Evolutionary conservation across 1,140 invertebrate species (phyloP), one percentile per base, ranked within the genome.

Genomic region (Dufourea novaeangliae): DNA sequence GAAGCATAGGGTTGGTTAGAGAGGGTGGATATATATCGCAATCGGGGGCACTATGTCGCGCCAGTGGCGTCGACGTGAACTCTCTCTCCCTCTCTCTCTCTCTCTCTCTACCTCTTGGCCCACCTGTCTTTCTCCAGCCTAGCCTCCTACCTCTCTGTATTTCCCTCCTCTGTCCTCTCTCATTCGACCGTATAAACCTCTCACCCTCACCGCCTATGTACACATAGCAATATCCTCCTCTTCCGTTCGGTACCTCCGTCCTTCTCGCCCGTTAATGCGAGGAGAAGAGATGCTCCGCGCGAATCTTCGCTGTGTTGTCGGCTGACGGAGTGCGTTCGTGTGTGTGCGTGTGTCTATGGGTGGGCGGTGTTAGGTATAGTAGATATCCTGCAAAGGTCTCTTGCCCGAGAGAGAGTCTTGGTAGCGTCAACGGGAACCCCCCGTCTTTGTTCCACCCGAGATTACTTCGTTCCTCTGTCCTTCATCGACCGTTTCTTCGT

Each of bases 1-100:
- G 74, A 73, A 86, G 84, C 84, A 88, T 88, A 87, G 87, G 87
- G 86, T 86, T 87, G 87, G 81, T 78, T 85, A 71, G 79, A 80
- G 77, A 83, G 85, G 86, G 80, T 83, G 84, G 82, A 88, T 87
- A 88, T 85, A 84, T 87, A 88, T 88, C 86, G 87, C 86, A 86
- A 89, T 89, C 83, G 88, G 82, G 88, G 88, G 88, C 88, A 89
- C 88, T 89, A 88, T 89, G 88, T 89, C 88, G 88, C 87, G 86
- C 72, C 83, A 87, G 79, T 83, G 83, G 82, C 77, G 78, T 84
- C 79, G 78, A 77, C 81, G 78, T 66, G 78, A 80, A 84, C 83
- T 84, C 70, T 29, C 68, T 64, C 46, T 68, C 63, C 37, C 72
- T n/a, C 39, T 27, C 78, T 61, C 70, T 50, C 34, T 44, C 39